Base-by-base conservation (phyloP, 2,888 invertebrate genomes). In the Pilophorus perplexus region DNA sequence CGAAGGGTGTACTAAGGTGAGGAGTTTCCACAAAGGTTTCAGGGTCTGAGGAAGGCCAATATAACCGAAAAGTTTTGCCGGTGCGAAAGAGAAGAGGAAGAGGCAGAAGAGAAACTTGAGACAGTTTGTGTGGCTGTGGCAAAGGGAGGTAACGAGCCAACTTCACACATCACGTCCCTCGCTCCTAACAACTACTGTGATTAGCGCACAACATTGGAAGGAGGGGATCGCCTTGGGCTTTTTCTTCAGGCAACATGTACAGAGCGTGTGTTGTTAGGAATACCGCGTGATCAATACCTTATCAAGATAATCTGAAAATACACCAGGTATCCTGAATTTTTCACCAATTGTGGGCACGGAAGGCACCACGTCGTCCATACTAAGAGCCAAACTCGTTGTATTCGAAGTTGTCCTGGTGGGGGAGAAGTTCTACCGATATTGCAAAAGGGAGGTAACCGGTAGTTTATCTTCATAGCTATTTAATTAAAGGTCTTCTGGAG, bases 381-480 rank as follows among this genome's bases (percentile, higher is more conserved):
- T n/a, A n/a, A n/a, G n/a, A n/a, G n/a, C n/a, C n/a, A n/a, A n/a
- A n/a, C n/a, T n/a, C n/a, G n/a, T n/a, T n/a, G n/a, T n/a, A n/a
- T n/a, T n/a, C n/a, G n/a, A n/a, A n/a, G n/a, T n/a, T n/a, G n/a
- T n/a, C n/a, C n/a, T n/a, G n/a, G n/a, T n/a, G n/a, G n/a, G n/a
- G n/a, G 27, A n/a, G n/a, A n/a, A n/a, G n/a, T n/a, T n/a, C n/a
- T 59, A 42, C 42, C 42, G 27, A 59, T 59, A 59, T 59, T 59
- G 42, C 42, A 42, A 42, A 40, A 38, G 57, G 57, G 57, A n/a
- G 25, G 42, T n/a, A n/a, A 42, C 33, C 22, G 62, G 62, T 33
- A 62, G 46, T 62, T 62, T 62, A 46, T 62, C 62, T 62, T 62
- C 62, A 62, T 62, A 62, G 62, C 62, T 62, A 62, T 62, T 62